Evolutionary conservation across 2,797 vertebrate species (phyloP), one percentile per base, ranked within the genome.

Genomic region (Sciaenops ocellatus): DNA sequence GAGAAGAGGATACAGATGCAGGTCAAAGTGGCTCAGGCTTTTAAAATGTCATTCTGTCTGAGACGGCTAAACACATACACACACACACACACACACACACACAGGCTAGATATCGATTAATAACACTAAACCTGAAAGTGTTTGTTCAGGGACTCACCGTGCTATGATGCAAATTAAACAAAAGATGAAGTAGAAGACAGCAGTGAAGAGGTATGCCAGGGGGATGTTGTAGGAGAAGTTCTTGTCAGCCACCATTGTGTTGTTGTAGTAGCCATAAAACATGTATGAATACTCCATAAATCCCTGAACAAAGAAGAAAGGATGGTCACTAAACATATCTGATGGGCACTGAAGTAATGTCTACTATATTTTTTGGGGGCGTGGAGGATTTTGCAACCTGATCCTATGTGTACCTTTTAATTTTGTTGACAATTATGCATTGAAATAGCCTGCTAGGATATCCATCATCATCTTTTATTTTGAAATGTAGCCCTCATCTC

Each of bases 221-320:
- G 96, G 93, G 69, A 97, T 92, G 90, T 96, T 96, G 90, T 97
- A 97, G 46, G 83, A 92, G 84, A 95, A 92, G 74, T 81, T 83
- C 0, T 4, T 34, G 56, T 85, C 83, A 3, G 44, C 59, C 51
- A 91, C 84, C 41, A 88, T 16, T 0, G 93, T 91, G 86, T 93
- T 94, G 44, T 92, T 95, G 91, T 97, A 98, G 92, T 90, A 97
- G 34, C 97, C 97, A 1, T 97, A 98, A 90, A 97, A 98, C 83
- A 98, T 83, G 64, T 94, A 96, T 0, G 97, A 96, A 85, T 95
- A 95, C 83, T 97, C 97, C 90, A 98, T 94, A 70, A 97, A 97
- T 15, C 97, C 97, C 97, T 98, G 85, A 51, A 76, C 11, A 44
- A 24, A 74, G 28, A 56, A n/a, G 22, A 82, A 46, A 66, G 3